These are phyloP conservation scores for Drosophila falleni DNA, from an alignment of 2,888 invertebrate species.

Conservation along the genomic window DNA sequence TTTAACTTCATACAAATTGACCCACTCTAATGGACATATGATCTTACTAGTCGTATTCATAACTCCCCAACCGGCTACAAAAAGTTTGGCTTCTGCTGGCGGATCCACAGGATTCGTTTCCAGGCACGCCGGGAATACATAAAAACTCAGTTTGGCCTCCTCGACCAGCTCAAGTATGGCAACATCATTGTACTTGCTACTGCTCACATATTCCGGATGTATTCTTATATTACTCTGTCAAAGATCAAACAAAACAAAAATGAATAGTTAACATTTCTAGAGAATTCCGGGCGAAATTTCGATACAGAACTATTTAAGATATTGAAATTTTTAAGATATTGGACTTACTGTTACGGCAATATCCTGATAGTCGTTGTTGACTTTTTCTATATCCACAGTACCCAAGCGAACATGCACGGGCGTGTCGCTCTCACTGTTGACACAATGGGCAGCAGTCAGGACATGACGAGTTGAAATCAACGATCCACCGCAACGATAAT, in stretches of 20 bases:
- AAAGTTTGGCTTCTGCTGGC: conserved; percentile 49
- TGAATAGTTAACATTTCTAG: too few relatives aligned
- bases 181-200: conserved; percentile 78
- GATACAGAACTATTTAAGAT: too few relatives aligned
- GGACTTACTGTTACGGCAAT: conserved; percentile 64
- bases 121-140: conserved; percentile 74
- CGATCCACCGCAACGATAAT: conserved; percentile 80
- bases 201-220: conserved; percentile 72
- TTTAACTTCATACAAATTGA: too few relatives aligned
- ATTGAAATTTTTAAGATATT: too few relatives aligned
- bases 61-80: conserved; percentile 82
- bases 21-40: too few relatives aligned
- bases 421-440: conserved; percentile 34
- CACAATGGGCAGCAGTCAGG: conserved; percentile 83
- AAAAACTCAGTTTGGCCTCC: conserved; percentile 38
- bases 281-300: too few relatives aligned
- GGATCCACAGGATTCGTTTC: conserved; percentile 70
- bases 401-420: conserved; percentile 80
- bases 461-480: conserved; percentile 76
- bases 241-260: background rate
- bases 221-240: conserved; percentile 62
- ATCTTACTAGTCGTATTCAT: conserved; percentile 74
- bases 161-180: conserved; percentile 72
- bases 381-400: conserved; percentile 62
- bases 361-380: conserved; percentile 50